These are phyloP conservation scores for Rhimphoctona megacephalus DNA, from an alignment of 2,888 invertebrate genomes.

Conservation along the genomic window DNA sequence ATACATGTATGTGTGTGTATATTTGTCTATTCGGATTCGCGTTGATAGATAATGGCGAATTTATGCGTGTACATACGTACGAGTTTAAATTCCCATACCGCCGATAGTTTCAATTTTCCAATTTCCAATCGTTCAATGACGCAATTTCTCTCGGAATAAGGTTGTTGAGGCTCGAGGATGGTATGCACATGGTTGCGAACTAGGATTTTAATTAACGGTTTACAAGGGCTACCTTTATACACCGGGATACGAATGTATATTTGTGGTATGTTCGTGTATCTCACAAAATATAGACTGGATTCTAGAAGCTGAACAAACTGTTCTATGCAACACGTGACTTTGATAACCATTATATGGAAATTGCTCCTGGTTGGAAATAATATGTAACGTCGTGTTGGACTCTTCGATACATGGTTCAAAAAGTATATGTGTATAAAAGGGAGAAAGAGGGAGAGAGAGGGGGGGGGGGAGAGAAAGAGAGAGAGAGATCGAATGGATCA, in stretches of 20 bases:
- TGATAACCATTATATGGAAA: conserved; percentile 30
- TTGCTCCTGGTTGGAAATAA: conserved; percentile 14
- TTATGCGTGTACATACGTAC: conserved; percentile 33
- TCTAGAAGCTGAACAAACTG: neutral
- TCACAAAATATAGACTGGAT: neutral
- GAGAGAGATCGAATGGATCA: conserved; percentile 3
- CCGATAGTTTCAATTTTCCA: conserved; percentile 65
- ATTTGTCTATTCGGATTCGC: neutral
- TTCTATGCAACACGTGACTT: conserved; percentile 20
- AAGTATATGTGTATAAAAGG: neutral
- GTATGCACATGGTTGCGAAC: conserved; percentile 1
- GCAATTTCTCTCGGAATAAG: conserved; percentile 59
- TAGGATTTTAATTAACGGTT: conserved; percentile 63
- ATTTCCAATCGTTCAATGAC: conserved; percentile 65
- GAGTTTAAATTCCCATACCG: conserved; percentile 10
- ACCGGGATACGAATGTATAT: neutral
- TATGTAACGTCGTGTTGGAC: neutral
- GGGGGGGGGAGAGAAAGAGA: neutral
- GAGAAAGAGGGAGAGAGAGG: neutral
- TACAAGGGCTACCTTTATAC: conserved; percentile 30
- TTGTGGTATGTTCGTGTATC: neutral
- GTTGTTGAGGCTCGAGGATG: conserved; percentile 4
- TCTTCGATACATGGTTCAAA: neutral
- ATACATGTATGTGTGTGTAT: neutral
- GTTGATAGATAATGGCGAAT: conserved; percentile 33